These are phyloP conservation scores for Thera obeliscata DNA, from an alignment of 2,888 invertebrate species.

Conservation along the genomic window DNA sequence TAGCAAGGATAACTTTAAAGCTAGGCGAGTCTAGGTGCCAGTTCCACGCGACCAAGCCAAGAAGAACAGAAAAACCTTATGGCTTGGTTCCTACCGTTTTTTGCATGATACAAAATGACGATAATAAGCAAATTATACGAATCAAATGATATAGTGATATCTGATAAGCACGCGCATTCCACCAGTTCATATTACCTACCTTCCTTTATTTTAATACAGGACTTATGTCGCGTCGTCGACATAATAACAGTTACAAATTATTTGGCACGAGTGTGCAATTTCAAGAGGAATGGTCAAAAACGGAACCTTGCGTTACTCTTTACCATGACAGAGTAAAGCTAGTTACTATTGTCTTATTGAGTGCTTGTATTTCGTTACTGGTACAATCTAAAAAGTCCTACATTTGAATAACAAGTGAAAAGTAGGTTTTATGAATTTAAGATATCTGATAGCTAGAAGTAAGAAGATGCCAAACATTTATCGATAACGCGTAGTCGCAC, in stretches of 20 bases:
- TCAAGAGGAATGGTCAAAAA: conserved; percentile 11
- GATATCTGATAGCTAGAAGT: not conserved
- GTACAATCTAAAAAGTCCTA: no score
- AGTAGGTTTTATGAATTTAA: no score
- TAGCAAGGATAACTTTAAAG: no score
- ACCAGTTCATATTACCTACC: conserved; percentile 19
- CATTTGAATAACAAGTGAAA: no score
- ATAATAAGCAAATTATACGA: conserved; percentile 51
- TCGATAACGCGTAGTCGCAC: not conserved
- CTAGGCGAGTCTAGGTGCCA: no score
- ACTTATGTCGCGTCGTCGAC: no score
- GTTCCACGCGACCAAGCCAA: no score
- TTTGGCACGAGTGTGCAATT: not conserved
- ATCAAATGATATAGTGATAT: conserved; percentile 52
- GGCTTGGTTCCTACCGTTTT: no score
- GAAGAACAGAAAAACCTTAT: no score
- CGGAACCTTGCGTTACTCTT: conserved; percentile 16
- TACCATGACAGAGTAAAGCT: not conserved
- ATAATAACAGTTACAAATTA: not conserved
- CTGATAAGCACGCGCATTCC: conserved; percentile 51
- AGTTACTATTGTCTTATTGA: not conserved
- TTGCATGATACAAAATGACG: no score
- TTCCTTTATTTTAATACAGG: no score
- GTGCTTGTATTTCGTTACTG: not conserved
- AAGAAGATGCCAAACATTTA: not conserved